These are phyloP conservation scores for Stegostoma tigrinum DNA, from an alignment of 2,113 vertebrate genomes.

Conservation along the genomic window DNA sequence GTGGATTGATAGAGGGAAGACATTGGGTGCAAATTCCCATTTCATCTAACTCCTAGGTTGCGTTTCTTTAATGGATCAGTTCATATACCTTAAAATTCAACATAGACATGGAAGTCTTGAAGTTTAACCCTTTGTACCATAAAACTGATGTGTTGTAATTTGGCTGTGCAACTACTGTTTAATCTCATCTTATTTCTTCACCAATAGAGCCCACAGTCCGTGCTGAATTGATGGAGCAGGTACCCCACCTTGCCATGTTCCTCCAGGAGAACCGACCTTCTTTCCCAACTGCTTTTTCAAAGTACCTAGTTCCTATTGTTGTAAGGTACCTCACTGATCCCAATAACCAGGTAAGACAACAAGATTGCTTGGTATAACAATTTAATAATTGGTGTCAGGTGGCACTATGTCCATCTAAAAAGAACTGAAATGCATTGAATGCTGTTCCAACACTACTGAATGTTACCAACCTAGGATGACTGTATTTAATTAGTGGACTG, in stretches of 20 bases:
- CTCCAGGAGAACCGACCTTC: constrained; percentile 73
- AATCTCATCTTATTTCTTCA: constrained; percentile 39
- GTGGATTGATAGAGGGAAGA: background rate
- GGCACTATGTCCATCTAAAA: background rate
- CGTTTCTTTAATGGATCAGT: background rate
- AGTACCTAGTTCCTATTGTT: constrained; percentile 75
- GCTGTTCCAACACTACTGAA: background rate
- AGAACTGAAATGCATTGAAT: background rate
- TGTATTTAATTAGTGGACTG: background rate
- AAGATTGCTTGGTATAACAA: background rate
- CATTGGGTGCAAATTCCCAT: background rate
- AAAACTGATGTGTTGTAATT: background rate
- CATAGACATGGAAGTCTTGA: background rate
- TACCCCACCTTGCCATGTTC: constrained; percentile 77
- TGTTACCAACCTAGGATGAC: background rate
- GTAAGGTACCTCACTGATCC: constrained; percentile 73
- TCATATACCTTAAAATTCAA: background rate
- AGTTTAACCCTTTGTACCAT: background rate
- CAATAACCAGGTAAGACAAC: constrained; percentile 70
- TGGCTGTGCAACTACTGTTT: background rate
- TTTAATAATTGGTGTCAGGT: background rate
- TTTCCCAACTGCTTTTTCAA: constrained; percentile 72
- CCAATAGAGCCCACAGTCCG: constrained; percentile 73
- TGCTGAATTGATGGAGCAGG: constrained; percentile 83
- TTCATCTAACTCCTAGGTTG: background rate